Base-by-base conservation (phyloP, 2,888 invertebrate genomes). In the Metallyticus violacea region DNA sequence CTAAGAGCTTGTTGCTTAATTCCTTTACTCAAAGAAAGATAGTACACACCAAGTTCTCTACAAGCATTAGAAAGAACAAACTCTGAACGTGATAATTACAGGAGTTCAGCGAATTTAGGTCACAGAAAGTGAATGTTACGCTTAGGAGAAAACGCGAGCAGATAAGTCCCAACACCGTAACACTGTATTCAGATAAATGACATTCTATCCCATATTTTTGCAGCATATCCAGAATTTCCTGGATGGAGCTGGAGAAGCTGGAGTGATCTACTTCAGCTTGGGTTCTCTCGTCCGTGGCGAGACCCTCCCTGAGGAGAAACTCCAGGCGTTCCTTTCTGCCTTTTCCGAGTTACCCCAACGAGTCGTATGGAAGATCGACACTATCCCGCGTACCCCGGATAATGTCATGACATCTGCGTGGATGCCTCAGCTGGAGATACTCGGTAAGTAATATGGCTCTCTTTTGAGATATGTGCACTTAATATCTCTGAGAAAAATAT, bases 391-490 rank as follows among this genome's bases (percentile, higher is more conserved):
- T 30, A 93, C 95, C 88, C 94, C 94, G 28, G 40, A 62, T 62
- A 96, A 96, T 90, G 92, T 96, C 9, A 93, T 93, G 90, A 91
- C 94, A 6, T 92, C 92, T 79, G 93, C 93, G 87, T 96, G 96
- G 96, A 90, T 95, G 89, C 97, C 97, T 0, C 97, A 97, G 90
- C 94, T 95, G 89, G 96, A 96, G 90, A 93, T 97, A 90, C 92
- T 97, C 86, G 62, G 86, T 86, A 79, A 79, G 86, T 80, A 62
- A 2, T 22, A 6, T 4, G 2, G 9, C 15, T 62, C 2, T 40
- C 40, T 40, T 15, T 40, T 40, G 40, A 40, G 40, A 40, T 9
- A 40, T n/a, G n/a, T n/a, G n/a, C n/a, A n/a, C n/a, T n/a, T n/a
- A n/a, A n/a, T n/a, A n/a, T n/a, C n/a, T n/a, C n/a, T n/a, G n/a